Evolutionary conservation across 2,888 invertebrate species (phyloP).

Genomic region (Maniola hyperantus): DNA sequence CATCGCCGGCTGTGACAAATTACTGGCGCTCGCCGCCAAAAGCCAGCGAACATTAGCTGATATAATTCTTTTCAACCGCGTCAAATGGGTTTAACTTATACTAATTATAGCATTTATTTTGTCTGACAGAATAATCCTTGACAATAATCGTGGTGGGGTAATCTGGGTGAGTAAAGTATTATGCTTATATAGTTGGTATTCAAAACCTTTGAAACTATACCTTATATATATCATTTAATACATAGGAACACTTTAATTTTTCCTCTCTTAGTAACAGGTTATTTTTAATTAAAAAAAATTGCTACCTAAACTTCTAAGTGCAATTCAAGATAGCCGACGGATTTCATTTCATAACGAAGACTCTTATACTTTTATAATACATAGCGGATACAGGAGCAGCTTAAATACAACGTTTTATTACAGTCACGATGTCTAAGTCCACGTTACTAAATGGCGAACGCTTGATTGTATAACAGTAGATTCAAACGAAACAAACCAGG

Average conservation of each 20-base stretch:
- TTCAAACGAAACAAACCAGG: constrained; percentile 15
- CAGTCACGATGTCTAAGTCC: constrained; percentile 9
- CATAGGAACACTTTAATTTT: too few species aligned
- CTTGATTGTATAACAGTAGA: constrained; percentile 15
- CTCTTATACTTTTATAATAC: neutral
- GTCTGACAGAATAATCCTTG: neutral
- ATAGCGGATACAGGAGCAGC: neutral
- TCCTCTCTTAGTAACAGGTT: too few species aligned
- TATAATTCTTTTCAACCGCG: constrained; percentile 65
- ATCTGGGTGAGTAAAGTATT: too few species aligned
- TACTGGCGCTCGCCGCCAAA: constrained; percentile 67
- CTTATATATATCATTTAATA: too few species aligned
- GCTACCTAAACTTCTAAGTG: too few species aligned
- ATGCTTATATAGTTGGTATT: too few species aligned
- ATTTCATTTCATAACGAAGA: neutral
- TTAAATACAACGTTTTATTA: constrained; percentile 6
- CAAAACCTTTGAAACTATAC: too few species aligned
- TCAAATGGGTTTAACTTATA: constrained; percentile 14
- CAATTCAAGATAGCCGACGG: too few species aligned
- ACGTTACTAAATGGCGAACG: constrained; percentile 7
- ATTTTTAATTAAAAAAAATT: too few species aligned
- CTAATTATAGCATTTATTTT: constrained; percentile 13
- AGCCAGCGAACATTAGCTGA: constrained; percentile 70
- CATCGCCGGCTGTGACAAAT: constrained; percentile 78
- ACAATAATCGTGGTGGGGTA: too few species aligned